Evolutionary conservation across 2,888 invertebrate genomes (phyloP), one percentile per base, ranked within the genome.

Genomic region (Lottia gigantea): DNA sequence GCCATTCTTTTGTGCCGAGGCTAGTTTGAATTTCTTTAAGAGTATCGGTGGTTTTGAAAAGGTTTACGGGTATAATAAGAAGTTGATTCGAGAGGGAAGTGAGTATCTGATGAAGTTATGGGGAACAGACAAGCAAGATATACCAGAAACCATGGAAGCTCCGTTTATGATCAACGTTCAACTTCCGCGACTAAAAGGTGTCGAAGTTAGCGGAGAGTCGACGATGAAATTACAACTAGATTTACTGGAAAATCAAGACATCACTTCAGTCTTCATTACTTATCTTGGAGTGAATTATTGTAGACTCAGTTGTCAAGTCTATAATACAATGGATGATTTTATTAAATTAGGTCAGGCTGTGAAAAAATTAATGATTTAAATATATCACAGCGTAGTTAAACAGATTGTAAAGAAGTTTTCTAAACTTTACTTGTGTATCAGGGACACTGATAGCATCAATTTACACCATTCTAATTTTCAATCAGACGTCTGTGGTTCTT

Each of bases 271-370:
- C 3, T 31, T 75, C 23, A 55, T 64, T 19, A 31, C 14, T 19
- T 66, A 80, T 2, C 63, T 79, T 11, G 75, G 75, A 2, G 73
- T 72, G 62, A 70, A 79, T 11, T 81, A 78, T 73, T 31, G 77
- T 23, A 73, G 84, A 64, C 66, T 85, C 1, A 80, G 81, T 11
- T 76, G 77, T 7, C 76, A 78, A 61, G 76, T 83, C 40, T 83
- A 83, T 72, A 82, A 82, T 74, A 71, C 62, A 7, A 62, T 80
- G 65, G 76, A 77, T 15, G 84, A 85, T 55, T 83, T 80, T 68
- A 71, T 77, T 26, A 76, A 75, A 67, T 73, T 85, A 11, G 76
- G 71, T 0, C 71, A 76, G 16, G 81, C 80, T 16, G 70, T 84
- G 4, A 67, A 77, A 15, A 62, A 72, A 14, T 23, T 25, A 47